Evolutionary conservation across 2,797 vertebrate genomes (phyloP), one percentile per base, ranked within the genome.

Genomic region (Poeciliopsis turneri): DNA sequence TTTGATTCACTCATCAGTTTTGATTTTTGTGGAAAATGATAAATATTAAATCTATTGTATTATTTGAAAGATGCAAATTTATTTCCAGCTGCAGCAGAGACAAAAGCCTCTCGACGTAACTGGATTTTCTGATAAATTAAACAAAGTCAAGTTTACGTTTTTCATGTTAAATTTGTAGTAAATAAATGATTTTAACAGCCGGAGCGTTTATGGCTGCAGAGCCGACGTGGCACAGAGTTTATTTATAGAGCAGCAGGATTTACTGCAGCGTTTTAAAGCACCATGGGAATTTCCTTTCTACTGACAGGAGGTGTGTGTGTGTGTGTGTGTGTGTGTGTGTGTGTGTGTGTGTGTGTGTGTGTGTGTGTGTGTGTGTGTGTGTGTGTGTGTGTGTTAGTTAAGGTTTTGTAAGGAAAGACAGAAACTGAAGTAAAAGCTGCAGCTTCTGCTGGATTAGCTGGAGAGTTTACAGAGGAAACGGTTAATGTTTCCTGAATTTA

Each of bases 181-280:
- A 39, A 18, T 36, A 20, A 39, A 30, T 30, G n/a, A 59, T 53
- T 25, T 53, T 77, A 77, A 74, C 51, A 64, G 47, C 4, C 45
- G 30, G 66, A 55, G 47, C 64, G 69, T 89, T 92, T 86, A 78
- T 91, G 72, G 33, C 84, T 64, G 71, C 71, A 81, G 81, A 87
- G 88, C 59, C 41, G 61, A 90, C 82, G 87, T 92, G 93, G 91
- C 91, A 86, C 75, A 70, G 33, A 8, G 88, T 80, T 90, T 91
- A 92, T 93, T 89, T 89, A 79, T 90, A 90, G 88, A 23, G n/a
- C 64, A 55, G 82, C 36, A 75, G 79, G 86, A 76, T 74, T 74
- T 55, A 72, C 69, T 76, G 83, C 82, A 84, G 92, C 85, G 87
- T 87, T 82, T 69, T 53, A 61, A 33, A 61, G 41, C 53, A 12